Evolutionary conservation across 2,113 vertebrate genomes (phyloP).

Genomic region (Spizaetus ornatus): DNA sequence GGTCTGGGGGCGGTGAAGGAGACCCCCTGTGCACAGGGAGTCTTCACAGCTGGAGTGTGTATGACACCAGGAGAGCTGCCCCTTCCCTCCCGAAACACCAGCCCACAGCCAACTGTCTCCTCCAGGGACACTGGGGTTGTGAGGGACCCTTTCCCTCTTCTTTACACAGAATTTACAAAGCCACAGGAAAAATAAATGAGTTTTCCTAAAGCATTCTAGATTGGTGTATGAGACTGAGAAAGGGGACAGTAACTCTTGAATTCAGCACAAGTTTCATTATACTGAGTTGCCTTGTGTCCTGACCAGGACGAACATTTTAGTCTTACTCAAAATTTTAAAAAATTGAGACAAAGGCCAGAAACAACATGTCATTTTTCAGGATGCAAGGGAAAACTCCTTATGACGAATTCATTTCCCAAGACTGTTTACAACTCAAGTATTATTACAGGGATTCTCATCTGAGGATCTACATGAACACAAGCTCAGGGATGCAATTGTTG

Average conservation of each 20-base stretch:
- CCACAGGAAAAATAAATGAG: background rate
- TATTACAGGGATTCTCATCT: background rate
- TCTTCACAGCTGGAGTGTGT: background rate
- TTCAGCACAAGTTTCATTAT: background rate
- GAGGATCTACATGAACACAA: background rate
- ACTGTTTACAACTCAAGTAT: background rate
- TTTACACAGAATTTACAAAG: background rate
- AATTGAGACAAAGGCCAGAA: background rate
- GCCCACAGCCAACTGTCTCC: background rate
- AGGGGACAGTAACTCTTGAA: background rate
- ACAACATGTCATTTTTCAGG: background rate
- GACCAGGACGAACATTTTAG: background rate
- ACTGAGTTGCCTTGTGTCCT: background rate
- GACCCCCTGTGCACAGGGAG: rapidly evolving
- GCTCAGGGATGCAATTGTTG: background rate
- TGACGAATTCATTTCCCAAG: background rate
- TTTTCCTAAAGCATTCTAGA: background rate
- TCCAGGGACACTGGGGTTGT: background rate
- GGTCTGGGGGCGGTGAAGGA: rapidly evolving
- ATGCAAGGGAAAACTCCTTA: background rate
- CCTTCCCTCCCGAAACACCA: background rate
- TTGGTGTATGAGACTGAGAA: background rate
- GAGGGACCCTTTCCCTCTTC: background rate
- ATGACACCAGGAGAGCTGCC: background rate
- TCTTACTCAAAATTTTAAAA: background rate